Base-by-base conservation (phyloP, 2,797 vertebrate genomes). In the Myripristis murdjan region DNA sequence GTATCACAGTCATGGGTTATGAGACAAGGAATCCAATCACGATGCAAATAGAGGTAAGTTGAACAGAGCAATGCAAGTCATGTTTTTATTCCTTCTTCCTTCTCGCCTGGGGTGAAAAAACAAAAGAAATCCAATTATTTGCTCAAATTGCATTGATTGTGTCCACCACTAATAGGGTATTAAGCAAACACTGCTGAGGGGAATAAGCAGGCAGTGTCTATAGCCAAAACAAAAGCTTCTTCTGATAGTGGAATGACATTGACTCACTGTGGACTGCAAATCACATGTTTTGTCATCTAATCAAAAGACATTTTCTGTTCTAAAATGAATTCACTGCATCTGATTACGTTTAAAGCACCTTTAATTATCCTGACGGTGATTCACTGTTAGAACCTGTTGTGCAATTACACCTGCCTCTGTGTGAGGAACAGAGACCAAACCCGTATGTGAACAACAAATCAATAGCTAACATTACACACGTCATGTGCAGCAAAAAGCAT, bases 101-200 rank as follows among this genome's bases (percentile, higher is more conserved):
- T 61, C 14, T 52, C 68, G 69, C 59, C 56, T 57, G 2, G 3
- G 71, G 72, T 41, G 23, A 49, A 57, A 64, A 58, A 54, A n/a
- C 23, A 6, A 46, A 31, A 51, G 24, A 75, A 68, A 88, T 81
- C 70, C 61, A 81, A 83, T 84, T 76, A 89, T 89, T 84, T 80
- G 70, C 78, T 68, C 73, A 86, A 81, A 73, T 31, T 24, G 46
- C 74, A 85, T 68, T 85, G 84, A 88, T 86, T 87, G 66, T 87
- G 52, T 83, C 77, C 44, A 67, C 2, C n/a, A 9, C 39, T 82
- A 73, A 58, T 74, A 57, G 56, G 58, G 43, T 43, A 66, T 71
- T 68, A 70, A 39, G 44, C 62, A 69, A 75, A 60, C 14, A 41
- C 37, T 58, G 59, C 65, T 65, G 23, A 11, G 44, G 61, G 44